phyloP scores from a whole-genome alignment of 2,888 invertebrate genomes.

The Megaustenia siamemsis region DNA sequence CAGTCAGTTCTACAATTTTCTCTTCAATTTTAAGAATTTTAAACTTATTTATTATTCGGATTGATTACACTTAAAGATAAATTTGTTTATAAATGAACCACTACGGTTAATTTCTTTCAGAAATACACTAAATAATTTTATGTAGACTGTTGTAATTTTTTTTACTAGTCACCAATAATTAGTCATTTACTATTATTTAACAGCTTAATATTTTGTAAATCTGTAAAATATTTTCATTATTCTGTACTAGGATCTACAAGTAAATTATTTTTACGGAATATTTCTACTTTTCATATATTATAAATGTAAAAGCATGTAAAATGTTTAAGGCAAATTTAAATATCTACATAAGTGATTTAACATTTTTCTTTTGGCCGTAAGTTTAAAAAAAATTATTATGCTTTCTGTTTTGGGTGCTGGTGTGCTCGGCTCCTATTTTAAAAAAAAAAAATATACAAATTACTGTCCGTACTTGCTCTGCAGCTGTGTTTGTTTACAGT shows the following conservation, averaged over 20 bases:
- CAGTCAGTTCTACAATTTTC: not conserved
- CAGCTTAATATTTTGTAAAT: too few relatives aligned
- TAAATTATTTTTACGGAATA: not conserved
- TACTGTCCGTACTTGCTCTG: conserved; percentile 16
- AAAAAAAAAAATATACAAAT: not conserved
- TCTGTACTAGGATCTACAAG: too few relatives aligned
- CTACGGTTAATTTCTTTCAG: too few relatives aligned
- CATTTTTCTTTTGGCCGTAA: not conserved
- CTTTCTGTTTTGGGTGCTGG: conserved; percentile 23
- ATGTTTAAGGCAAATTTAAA: not conserved
- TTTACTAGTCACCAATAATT: too few relatives aligned
- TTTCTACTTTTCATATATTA: not conserved
- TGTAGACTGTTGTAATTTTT: too few relatives aligned
- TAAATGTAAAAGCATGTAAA: not conserved
- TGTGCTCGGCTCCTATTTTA: conserved; percentile 43
- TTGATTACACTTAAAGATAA: too few relatives aligned
- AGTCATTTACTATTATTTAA: too few relatives aligned
- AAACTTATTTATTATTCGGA: too few relatives aligned
- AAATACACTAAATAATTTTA: too few relatives aligned
- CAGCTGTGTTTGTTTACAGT: not conserved
- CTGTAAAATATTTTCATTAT: too few relatives aligned
- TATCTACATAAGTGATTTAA: not conserved
- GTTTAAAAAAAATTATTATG: too few relatives aligned
- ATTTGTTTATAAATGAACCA: too few relatives aligned
- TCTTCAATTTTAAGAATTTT: not conserved